A percentile compares a stretch with the other conserved stretches of the same genome.
Evolutionary conservation across 1,140 invertebrate species (phyloP).

Genomic region (Eriocheir sinensis): DNA sequence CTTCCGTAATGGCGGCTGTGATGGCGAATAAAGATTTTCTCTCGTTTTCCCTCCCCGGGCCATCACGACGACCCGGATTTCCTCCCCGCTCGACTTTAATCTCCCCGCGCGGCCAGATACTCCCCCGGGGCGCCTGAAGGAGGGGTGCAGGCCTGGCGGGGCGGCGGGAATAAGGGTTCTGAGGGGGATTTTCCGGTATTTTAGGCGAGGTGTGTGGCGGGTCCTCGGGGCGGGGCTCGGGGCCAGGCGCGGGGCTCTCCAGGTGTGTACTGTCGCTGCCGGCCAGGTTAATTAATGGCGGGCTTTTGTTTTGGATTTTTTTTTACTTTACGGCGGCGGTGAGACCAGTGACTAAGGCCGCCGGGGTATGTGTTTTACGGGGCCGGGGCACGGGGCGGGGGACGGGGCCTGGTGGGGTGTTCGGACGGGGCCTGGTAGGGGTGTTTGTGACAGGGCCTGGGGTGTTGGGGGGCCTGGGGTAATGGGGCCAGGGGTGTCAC

Average conservation of each 20-base stretch:
- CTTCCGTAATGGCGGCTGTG: background rate
- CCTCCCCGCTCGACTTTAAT: background rate
- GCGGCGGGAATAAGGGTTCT: background rate
- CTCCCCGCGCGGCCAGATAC: background rate
- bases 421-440: too few species aligned
- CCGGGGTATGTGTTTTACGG: too few species aligned
- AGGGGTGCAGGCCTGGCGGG: background rate
- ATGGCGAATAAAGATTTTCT: constrained; percentile 76
- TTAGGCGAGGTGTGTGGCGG: background rate
- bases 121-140: background rate
- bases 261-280: too few species aligned
- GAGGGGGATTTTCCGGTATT: background rate
- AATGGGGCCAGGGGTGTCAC: too few species aligned
- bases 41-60: constrained; percentile 45
- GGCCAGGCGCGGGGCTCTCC: background rate
- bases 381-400: too few species aligned
- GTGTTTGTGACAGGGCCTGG: too few species aligned
- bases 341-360: too few species aligned
- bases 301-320: too few species aligned
- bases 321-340: too few species aligned
- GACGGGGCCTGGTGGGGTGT: too few species aligned
- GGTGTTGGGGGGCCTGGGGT: too few species aligned
- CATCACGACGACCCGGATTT: background rate
- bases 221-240: background rate
- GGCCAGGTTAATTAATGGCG: too few species aligned